These are phyloP conservation scores for Calephelis perditalis DNA, from an alignment of 2,888 invertebrate species.

Conservation along the genomic window DNA sequence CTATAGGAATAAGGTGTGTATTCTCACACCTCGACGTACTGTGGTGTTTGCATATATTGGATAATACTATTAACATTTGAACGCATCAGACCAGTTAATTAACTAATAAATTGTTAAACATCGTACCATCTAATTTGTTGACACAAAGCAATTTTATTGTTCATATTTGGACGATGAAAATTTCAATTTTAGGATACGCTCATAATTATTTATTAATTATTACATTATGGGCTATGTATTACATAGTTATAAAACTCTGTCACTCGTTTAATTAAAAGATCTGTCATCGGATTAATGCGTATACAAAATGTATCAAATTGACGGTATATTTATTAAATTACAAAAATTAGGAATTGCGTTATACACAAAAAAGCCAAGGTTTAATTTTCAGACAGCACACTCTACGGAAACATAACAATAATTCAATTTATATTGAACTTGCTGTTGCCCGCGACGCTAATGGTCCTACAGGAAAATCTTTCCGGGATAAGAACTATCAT, in stretches of 20 bases:
- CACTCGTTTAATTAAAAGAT: neutral
- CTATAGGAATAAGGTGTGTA: too few relatives aligned
- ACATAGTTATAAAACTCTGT: constrained; percentile 11
- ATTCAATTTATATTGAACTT: too few relatives aligned
- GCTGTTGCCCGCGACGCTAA: too few relatives aligned
- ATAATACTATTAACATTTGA: constrained; percentile 6
- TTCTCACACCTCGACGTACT: too few relatives aligned
- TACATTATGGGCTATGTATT: constrained; percentile 6
- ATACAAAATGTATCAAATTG: neutral
- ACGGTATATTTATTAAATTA: too few relatives aligned
- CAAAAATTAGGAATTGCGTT: too few relatives aligned
- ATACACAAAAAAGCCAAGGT: too few relatives aligned
- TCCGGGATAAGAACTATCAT: too few relatives aligned
- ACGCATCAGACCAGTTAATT: constrained; percentile 9
- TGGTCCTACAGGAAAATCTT: too few relatives aligned
- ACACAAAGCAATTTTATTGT: constrained; percentile 11
- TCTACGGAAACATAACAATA: too few relatives aligned
- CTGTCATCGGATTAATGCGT: neutral
- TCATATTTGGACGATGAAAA: constrained; percentile 2
- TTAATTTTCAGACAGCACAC: too few relatives aligned
- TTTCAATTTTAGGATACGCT: constrained; percentile 5
- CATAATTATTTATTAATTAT: constrained; percentile 8
- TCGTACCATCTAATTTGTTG: constrained; percentile 8
- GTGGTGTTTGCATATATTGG: neutral
- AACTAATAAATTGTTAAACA: constrained; percentile 11